These are phyloP conservation scores for Cetoscarus ocellatus DNA, from an alignment of 2,797 vertebrate species.

Conservation along the genomic window DNA sequence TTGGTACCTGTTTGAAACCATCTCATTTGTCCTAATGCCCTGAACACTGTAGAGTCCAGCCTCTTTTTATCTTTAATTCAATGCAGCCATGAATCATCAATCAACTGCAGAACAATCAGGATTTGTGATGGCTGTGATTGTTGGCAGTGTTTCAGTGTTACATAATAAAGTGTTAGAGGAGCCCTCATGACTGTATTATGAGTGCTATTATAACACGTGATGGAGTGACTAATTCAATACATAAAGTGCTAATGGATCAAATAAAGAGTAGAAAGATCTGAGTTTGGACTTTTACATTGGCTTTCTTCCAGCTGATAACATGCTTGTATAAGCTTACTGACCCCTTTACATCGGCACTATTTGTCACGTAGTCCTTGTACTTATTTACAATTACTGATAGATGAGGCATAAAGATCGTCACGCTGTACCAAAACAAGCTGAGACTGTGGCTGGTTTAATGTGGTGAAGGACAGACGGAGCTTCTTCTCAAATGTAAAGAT, in stretches of 20 bases:
- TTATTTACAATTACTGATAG: conserved; percentile 45
- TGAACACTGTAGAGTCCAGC: background rate
- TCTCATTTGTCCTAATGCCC: too few species aligned
- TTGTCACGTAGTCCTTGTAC: conserved; percentile 45
- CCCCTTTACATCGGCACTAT: conserved; percentile 38
- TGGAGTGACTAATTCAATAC: background rate
- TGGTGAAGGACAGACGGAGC: conserved; percentile 20
- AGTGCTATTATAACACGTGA: background rate
- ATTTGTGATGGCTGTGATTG: background rate
- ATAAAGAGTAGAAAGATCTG: background rate
- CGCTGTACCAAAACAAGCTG: conserved; percentile 47
- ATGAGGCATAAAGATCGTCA: conserved; percentile 28
- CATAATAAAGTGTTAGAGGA: background rate
- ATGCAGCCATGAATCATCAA: background rate
- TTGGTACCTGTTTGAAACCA: too few species aligned
- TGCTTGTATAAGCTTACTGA: conserved; percentile 16
- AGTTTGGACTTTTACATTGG: background rate
- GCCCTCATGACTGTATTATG: background rate
- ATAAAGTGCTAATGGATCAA: background rate
- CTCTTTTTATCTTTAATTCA: background rate
- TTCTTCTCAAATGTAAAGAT: background rate
- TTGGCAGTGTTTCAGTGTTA: background rate
- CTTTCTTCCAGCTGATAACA: conserved; percentile 3
- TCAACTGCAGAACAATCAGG: background rate
- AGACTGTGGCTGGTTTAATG: background rate